Evolutionary conservation across 2,113 vertebrate species (phyloP), one percentile per base, ranked within the genome.

Genomic region (Indicator maculatus): DNA sequence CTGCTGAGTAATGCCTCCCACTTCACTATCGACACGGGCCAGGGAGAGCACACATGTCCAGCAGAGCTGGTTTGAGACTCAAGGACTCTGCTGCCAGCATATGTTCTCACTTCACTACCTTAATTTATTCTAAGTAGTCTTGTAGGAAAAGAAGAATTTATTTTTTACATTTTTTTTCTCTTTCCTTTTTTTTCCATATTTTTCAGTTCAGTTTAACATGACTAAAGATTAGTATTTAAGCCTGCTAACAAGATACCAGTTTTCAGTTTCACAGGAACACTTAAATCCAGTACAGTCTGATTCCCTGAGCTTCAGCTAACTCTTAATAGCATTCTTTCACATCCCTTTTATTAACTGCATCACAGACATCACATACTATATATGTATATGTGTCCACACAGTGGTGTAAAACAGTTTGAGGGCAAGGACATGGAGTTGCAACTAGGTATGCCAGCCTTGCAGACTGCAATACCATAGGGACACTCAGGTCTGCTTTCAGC

Each of bases 211-310:
- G 52, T 10, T 88, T 56, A 75, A 3, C n/a, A 50, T 12, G 24
- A 52, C 58, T 60, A 56, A 60, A 38, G 8, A 28, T 38, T 24
- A 41, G 23, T 26, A 60, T 86, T 79, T 67, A 88, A 88, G 60
- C 30, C 33, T 65, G 15, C 26, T 76, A 83, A 75, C 14, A 83
- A 83, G 59, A 41, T 26, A 63, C 2, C 4, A 20, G 39, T 56
- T 77, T 74, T 82, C 28, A 47, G 9, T 83, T 93, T 66, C 56
- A 67, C 13, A 24, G 21, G 13, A 91, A 91, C 93, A n/a, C 41
- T 80, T 47, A 45, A 88, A 58, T 58, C 28, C 9, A 31, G 41
- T 20, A 27, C 20, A 70, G 45, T n/a, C 63, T 85, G 75, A 66
- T 8, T 87, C 38, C 75, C 65, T 36, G 6, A 6, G 33, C 23